Evolutionary conservation across 2,113 vertebrate genomes (phyloP), one percentile per base, ranked within the genome.

Genomic region (Crotophaga sulcirostris): DNA sequence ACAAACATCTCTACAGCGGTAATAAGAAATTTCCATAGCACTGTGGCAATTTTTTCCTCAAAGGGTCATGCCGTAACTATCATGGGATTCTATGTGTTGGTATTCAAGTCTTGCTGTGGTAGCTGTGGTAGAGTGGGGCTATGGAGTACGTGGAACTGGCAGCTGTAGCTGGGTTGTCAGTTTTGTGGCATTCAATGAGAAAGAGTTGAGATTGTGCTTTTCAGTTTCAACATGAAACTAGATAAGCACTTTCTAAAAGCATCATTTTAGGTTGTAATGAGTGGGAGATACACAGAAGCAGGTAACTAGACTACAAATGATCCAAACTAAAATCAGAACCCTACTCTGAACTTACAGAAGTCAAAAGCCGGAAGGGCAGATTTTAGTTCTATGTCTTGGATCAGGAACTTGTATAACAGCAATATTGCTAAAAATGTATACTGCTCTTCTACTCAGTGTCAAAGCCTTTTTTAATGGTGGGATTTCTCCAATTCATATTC

Each of bases 1-100:
- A 4, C 55, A 84, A 91, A 45, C 45, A 45, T 55, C 34, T 87
- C 55, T 45, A 11, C 12, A 55, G 28, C 2, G 3, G 4, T 54
- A 84, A 84, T 62, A 42, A 89, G 34, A 84, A 81, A 75, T 63
- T 85, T 77, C 40, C 24, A 3, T 28, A 23, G 34, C 59, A 70
- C 13, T 0, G 0, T 45, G 58, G 28, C 5, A 44, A 1, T 34
- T 36, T 55, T 79, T 94, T 38, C 7, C 8, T 60, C 36, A 17
- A 54, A 72, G 31, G 16, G 6, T 19, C 0, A 0, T 80, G 28
- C 28, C 18, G 7, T 34, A 24, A 5, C 4, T 49, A 34, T 33
- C 3, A 2, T 42, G 26, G 45, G 11, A 34, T 78, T 91, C 47
- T 84, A 29, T 21, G 4, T 0, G 0, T 9, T 1, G 0, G 3